A percentile compares a stretch with the other conserved stretches of the same genome.
These are phyloP conservation scores for Ischnura elegans DNA, from an alignment of 2,888 invertebrate genomes.

Conservation along the genomic window DNA sequence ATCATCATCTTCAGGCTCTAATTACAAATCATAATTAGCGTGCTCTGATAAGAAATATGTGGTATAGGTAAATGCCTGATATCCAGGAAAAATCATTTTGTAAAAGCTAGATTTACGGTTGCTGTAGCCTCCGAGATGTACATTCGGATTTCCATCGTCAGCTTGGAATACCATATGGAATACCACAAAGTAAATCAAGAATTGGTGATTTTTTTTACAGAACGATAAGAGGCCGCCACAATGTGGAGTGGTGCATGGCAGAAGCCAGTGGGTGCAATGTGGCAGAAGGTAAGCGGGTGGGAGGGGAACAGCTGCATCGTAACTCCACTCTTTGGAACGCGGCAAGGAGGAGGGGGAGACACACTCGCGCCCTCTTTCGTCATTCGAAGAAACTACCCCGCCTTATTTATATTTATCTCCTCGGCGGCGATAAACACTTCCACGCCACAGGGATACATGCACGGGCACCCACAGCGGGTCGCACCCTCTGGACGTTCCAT, in stretches of 20 bases:
- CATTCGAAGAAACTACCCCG: neutral
- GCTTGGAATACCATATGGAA: too few species aligned
- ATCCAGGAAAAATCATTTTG: too few species aligned
- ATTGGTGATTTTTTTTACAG: too few species aligned
- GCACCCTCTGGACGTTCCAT: neutral
- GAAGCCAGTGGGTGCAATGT: neutral
- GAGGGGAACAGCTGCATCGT: neutral
- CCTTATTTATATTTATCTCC: slow-evolving; percentile 17
- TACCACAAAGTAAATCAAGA: too few species aligned
- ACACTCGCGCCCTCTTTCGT: neutral
- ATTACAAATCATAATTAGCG: too few species aligned
- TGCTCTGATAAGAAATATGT: too few species aligned
- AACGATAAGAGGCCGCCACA: too few species aligned
- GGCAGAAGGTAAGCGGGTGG: neutral
- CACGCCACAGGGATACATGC: neutral
- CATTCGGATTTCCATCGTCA: too few species aligned
- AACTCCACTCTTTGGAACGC: slow-evolving; percentile 11
- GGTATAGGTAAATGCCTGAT: too few species aligned
- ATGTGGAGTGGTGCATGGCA: neutral
- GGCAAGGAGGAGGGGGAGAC: neutral
- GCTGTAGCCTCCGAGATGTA: too few species aligned
- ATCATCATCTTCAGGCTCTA: too few species aligned
- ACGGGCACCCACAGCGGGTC: neutral
- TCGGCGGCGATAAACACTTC: neutral
- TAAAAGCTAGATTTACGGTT: too few species aligned